phyloP scores from a whole-genome alignment of 2,888 invertebrate species.

The Xylota sylvarum region DNA sequence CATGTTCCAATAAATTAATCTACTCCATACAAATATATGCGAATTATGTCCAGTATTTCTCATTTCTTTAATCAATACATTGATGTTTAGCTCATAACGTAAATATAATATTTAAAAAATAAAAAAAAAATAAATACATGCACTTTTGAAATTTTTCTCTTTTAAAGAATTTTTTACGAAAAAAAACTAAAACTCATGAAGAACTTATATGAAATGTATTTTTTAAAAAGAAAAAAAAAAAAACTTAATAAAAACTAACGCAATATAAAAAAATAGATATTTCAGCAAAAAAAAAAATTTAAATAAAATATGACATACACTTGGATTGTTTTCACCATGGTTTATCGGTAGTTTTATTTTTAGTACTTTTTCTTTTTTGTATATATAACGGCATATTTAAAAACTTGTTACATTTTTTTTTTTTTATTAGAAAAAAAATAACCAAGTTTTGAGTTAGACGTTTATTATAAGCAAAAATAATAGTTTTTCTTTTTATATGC shows the following conservation, averaged over 20 bases:
- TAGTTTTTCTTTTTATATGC: constrained; percentile 44
- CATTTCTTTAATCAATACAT: constrained; percentile 15
- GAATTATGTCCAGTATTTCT: neutral
- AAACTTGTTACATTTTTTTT: constrained; percentile 55
- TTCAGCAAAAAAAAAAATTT: constrained; percentile 23
- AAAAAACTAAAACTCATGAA: constrained; percentile 11
- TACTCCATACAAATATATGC: constrained; percentile 12
- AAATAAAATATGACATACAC: constrained; percentile 33
- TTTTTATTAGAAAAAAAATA: constrained; percentile 25
- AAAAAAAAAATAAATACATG: constrained; percentile 37
- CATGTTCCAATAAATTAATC: constrained; percentile 25
- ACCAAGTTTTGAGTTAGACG: constrained; percentile 53
- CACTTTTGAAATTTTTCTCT: constrained; percentile 11
- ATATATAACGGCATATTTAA: constrained; percentile 66
- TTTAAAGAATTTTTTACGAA: constrained; percentile 6
- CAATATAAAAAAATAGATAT: constrained; percentile 3
- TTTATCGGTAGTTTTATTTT: constrained; percentile 60
- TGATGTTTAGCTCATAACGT: constrained; percentile 19
- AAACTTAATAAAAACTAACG: neutral
- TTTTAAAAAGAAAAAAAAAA: constrained; percentile 3
- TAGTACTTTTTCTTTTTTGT: constrained; percentile 41
- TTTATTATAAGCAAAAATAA: constrained; percentile 66
- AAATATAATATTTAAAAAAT: constrained; percentile 9
- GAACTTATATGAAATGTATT: constrained; percentile 27
- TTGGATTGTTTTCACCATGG: constrained; percentile 41